Base-by-base conservation (phyloP, 2,888 invertebrate species). In the Pimpla rufipes region DNA sequence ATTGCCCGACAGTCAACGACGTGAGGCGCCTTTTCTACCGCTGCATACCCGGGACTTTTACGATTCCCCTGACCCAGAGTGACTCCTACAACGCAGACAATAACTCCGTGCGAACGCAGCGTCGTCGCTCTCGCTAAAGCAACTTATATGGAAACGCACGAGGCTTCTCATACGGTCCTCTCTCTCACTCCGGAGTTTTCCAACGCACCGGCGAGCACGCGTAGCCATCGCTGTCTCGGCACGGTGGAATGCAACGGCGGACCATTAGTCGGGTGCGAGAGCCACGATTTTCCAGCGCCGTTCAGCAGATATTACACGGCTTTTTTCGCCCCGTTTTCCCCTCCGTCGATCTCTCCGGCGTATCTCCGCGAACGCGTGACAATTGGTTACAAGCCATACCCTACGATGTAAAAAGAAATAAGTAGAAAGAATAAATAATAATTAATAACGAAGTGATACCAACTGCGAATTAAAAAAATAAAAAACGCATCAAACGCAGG, bases 61-160 rank as follows among this genome's bases (percentile, higher is more conserved):
- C 77, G 77, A 59, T 68, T 62, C 57, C 59, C 45, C 77, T 77
- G 77, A 68, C 77, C 77, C 77, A 77, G 37, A 77, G 67, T 76
- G 59, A 77, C 68, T 67, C 45, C 66, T 16, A n/a, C 10, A 18
- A 77, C 52, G 73, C 47, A 77, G 77, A 83, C 83, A 83, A 83
- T 83, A 80, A 52, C 21, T 55, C 57, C 68, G 76, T 73, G 79
- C 76, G 68, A 47, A 68, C 29, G 35, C 52, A 52, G 73, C 79
- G 78, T 70, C 18, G 57, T 66, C 62, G 62, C n/a, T 64, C 57
- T 71, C 73, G 50, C 40, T 59, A 55, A 68, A 50, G 67, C 50
- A 62, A 52, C 79, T 83, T 73, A 76, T 79, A 83, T 79, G 79
- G 62, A 77, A 79, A 79, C 67, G 18, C 35, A 57, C 52, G 74